Conservation (phyloP, 2,888 invertebrate genomes). For the Enoplolaimus lenunculus region DNA sequence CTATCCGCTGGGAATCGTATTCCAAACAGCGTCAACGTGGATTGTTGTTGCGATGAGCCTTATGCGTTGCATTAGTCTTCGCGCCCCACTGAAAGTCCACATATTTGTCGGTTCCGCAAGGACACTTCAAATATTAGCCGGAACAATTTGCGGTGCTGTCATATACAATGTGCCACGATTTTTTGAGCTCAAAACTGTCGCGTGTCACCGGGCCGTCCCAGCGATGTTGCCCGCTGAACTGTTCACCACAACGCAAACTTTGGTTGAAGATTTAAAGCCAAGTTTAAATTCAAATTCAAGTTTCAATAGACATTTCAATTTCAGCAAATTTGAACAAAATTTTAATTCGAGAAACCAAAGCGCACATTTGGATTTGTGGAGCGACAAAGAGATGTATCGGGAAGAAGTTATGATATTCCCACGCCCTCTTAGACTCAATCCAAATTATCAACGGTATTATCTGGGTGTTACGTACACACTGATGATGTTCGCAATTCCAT, state of each 20-base stretch:
- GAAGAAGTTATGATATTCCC: slow-evolving; percentile 1
- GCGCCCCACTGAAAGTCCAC: background rate
- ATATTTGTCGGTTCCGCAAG: background rate
- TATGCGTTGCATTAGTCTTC: slow-evolving; percentile 9
- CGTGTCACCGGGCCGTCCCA: background rate
- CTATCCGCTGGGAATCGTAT: slow-evolving; percentile 6
- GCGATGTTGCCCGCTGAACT: background rate
- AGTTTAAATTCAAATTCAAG: too few species aligned
- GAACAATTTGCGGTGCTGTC: background rate
- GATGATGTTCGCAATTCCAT: slow-evolving; percentile 9
- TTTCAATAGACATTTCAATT: background rate
- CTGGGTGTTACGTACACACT: background rate
- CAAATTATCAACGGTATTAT: slow-evolving; percentile 2
- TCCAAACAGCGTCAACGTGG: slow-evolving; percentile 11
- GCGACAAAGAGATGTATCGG: background rate
- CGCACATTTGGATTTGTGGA: background rate
- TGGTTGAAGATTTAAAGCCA: too few species aligned
- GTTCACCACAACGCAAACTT: too few species aligned
- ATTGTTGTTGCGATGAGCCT: slow-evolving; percentile 3
- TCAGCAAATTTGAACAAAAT: background rate
- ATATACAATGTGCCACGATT: slow-evolving; percentile 9
- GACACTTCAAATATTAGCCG: background rate
- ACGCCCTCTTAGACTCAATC: background rate
- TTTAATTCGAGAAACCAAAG: background rate
- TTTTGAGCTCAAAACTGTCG: slow-evolving; percentile 6